These are phyloP conservation scores for Vulpes ferrilata DNA, from an alignment of 2,113 vertebrate genomes.

Conservation along the genomic window DNA sequence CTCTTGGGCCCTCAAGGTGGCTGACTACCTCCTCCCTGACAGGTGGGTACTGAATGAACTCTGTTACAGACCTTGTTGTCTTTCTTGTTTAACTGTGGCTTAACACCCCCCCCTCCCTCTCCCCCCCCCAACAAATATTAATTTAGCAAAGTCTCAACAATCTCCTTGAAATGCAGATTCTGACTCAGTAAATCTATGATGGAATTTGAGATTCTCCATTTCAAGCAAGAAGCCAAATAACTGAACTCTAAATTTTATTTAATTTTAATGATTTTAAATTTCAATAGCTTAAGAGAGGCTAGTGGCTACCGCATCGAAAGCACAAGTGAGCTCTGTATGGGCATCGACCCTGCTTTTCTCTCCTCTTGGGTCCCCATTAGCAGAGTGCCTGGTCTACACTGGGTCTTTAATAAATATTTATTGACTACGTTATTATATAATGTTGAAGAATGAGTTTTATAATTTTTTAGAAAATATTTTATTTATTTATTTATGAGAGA, in stretches of 20 bases:
- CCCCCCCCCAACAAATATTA: background rate
- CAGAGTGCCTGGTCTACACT: background rate
- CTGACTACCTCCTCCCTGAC: background rate
- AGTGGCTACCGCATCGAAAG: background rate
- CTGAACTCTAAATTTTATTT: background rate
- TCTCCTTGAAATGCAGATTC: background rate
- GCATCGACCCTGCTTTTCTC: background rate
- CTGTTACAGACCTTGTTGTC: background rate
- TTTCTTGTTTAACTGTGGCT: background rate
- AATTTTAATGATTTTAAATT: conserved; percentile 1
- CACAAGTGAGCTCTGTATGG: background rate
- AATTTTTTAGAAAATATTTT: too few species aligned
- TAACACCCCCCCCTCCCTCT: background rate
- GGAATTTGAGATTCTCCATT: background rate
- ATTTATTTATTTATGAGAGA: too few species aligned
- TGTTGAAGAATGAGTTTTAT: conserved; percentile 17
- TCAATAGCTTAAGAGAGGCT: background rate
- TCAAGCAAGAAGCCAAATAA: background rate
- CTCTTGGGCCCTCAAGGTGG: accelerated
- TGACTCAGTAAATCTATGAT: background rate
- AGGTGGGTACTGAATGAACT: background rate
- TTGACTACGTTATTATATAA: background rate
- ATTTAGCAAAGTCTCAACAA: too few species aligned
- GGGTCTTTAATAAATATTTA: background rate
- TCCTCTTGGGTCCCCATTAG: background rate